phyloP scores from a whole-genome alignment of 64 coral and sea anemone genomes.

The Acropora yongei region DNA sequence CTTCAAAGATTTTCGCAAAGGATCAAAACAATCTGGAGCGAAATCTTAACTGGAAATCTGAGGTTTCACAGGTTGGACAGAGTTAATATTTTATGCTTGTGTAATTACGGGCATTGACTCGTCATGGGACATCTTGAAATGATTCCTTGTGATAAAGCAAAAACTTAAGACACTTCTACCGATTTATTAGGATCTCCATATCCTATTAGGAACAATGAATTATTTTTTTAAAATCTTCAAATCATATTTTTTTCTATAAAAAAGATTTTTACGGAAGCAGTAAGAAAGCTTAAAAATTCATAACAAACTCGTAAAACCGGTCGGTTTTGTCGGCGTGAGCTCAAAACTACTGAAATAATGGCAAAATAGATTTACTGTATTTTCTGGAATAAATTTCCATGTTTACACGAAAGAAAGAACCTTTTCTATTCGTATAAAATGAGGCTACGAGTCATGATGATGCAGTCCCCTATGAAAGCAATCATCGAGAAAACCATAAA shows the following conservation, averaged over 20 bases:
- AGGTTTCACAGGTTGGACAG: not conserved
- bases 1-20: constrained; percentile 9
- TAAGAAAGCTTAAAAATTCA: constrained; percentile 32
- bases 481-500: too few species aligned
- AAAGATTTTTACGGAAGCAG: not conserved
- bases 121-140: not conserved
- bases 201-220: not conserved
- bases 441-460: too few species aligned
- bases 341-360: too few species aligned
- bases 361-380: too few species aligned
- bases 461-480: too few species aligned
- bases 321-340: not conserved
- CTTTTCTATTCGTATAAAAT: not conserved
- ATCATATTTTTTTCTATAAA: not conserved
- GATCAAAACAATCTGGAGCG: constrained; percentile 46
- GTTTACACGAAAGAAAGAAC: not conserved
- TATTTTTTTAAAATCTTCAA: not conserved
- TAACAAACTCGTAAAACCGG: constrained; percentile 7
- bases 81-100: constrained; percentile 55
- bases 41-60: not conserved
- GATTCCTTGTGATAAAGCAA: not conserved
- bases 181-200: too few species aligned
- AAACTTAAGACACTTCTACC: too few species aligned
- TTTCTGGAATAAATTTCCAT: not conserved
- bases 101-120: not conserved